phyloP scores from a whole-genome alignment of 2,888 invertebrate species.

The Lysandra coridon region DNA sequence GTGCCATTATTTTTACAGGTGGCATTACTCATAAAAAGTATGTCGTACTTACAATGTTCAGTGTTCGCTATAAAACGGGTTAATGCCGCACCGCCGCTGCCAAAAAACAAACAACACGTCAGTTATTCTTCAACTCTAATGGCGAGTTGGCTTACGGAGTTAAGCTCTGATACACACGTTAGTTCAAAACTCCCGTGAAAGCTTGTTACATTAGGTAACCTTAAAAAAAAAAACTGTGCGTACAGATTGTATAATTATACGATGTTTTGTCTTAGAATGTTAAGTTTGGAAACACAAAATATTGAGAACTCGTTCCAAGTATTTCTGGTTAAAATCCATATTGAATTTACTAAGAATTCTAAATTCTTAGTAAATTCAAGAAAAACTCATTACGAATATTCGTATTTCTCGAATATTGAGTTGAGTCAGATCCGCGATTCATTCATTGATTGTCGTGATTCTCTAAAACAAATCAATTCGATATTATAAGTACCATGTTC shows the following conservation, averaged over 20 bases:
- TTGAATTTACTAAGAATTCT: too few species aligned
- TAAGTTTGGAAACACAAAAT: too few species aligned
- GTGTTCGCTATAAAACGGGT: conserved; percentile 6
- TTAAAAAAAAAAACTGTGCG: too few species aligned
- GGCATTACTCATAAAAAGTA: conserved; percentile 3
- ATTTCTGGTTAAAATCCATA: too few species aligned
- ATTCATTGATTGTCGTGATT: not conserved
- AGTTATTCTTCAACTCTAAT: conserved; percentile 26
- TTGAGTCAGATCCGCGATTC: too few species aligned
- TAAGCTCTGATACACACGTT: conserved; percentile 7
- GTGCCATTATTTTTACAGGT: conserved; percentile 21
- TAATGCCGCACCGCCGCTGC: conserved; percentile 3
- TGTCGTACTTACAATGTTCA: conserved; percentile 14
- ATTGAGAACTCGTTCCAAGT: too few species aligned
- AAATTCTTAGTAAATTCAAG: too few species aligned
- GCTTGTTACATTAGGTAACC: not conserved
- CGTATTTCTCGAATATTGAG: not conserved
- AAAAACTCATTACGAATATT: not conserved
- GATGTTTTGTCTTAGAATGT: too few species aligned
- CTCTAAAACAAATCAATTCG: not conserved
- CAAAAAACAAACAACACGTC: conserved; percentile 25
- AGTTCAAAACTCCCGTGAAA: not conserved
- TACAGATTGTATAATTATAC: not conserved
- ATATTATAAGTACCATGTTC: not conserved
- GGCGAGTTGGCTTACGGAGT: conserved; percentile 18